These are phyloP conservation scores for Cyprinodon brontotheroides DNA, from an alignment of 2,113 vertebrate species.

Conservation along the genomic window DNA sequence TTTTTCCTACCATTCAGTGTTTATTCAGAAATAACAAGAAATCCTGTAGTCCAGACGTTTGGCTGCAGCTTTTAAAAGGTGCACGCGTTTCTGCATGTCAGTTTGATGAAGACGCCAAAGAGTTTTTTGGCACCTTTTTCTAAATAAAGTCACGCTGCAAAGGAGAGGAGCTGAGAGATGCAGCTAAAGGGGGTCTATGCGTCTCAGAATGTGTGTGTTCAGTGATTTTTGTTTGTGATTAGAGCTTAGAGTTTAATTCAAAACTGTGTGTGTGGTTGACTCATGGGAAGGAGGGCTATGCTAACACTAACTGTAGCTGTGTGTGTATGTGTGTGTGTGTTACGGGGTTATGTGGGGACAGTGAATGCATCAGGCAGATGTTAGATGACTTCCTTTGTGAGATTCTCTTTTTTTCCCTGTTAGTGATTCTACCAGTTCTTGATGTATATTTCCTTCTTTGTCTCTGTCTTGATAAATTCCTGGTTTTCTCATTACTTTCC, in stretches of 20 bases:
- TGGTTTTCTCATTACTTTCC: constrained; percentile 26
- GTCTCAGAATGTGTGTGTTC: constrained; percentile 1
- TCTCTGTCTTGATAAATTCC: constrained; percentile 20
- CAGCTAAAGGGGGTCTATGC: constrained; percentile 14
- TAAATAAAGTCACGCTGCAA: constrained; percentile 42
- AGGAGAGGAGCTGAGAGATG: constrained; percentile 15
- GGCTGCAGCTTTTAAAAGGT: constrained; percentile 2
- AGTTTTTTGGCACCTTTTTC: constrained; percentile 38
- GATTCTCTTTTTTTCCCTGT: constrained; percentile 24
- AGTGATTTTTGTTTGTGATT: constrained; percentile 23
- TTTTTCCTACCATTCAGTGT: constrained; percentile 19
- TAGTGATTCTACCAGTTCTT: constrained; percentile 8
- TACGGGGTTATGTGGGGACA: constrained; percentile 44
- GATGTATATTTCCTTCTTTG: constrained; percentile 11
- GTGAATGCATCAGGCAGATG: constrained; percentile 56
- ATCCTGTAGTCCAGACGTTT: neutral
- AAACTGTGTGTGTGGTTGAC: constrained; percentile 13
- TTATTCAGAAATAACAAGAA: constrained; percentile 37
- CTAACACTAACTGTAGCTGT: constrained; percentile 6
- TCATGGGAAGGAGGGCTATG: constrained; percentile 11
- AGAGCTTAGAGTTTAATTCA: constrained; percentile 14
- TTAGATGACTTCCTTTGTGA: constrained; percentile 52
- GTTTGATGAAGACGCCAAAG: constrained; percentile 15
- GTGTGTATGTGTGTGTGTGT: constrained; percentile 4
- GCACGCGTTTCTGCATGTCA: constrained; percentile 2